Evolutionary conservation across 2,888 invertebrate genomes (phyloP), one percentile per base, ranked within the genome.

Genomic region (Tribolium freemani): DNA sequence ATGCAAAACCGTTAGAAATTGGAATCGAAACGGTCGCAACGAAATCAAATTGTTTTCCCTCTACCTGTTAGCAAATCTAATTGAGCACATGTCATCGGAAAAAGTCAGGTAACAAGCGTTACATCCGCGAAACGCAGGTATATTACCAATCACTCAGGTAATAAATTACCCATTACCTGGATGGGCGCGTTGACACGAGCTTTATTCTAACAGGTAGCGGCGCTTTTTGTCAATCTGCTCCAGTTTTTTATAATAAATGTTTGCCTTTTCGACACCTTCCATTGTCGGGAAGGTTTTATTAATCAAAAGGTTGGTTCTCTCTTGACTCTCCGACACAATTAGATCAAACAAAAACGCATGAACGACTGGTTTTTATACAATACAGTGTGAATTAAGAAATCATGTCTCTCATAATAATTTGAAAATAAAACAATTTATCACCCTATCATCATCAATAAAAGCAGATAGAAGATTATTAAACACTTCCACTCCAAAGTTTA

Each of bases 81-180:
- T 72, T 69, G 72, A 69, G 61, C 72, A 70, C 58, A 71, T 70
- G 75, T 74, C n/a, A n/a, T n/a, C n/a, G n/a, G 71, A 30, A 58
- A 72, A 67, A 75, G 74, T 76, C 79, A 78, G 80, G 77, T 80
- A 80, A 80, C 79, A 81, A 79, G 78, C 78, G 79, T 78, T 77
- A 79, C 75, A 76, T 77, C 74, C 76, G 76, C 76, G 73, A 72
- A 69, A 75, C 75, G 72, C 73, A 77, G 78, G 75, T 74, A 73
- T 66, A 74, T 78, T 75, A 78, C 75, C 73, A 72, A 76, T 75
- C 69, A 76, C 45, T 71, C 75, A 75, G 76, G 79, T 78, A 79
- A 80, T 80, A 79, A 79, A 79, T 80, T 77, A 80, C 72, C 76
- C 76, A 76, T 79, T 79, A 76, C 75, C 76, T 76, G 77, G 31